Evolutionary conservation across 2,113 vertebrate genomes (phyloP), one percentile per base, ranked within the genome.

Genomic region (Syrmaticus mikado): DNA sequence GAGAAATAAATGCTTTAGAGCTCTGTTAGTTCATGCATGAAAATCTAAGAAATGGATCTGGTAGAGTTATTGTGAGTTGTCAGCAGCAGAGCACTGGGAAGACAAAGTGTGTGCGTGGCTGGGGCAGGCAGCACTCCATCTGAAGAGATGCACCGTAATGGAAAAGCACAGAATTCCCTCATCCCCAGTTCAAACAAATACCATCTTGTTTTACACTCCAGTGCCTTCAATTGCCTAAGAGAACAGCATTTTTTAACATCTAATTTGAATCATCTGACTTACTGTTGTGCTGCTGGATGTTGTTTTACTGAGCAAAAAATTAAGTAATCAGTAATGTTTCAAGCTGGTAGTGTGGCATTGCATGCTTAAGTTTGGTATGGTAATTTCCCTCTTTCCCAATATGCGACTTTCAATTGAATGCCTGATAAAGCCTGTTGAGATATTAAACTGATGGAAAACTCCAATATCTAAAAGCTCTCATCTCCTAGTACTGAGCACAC

Each of bases 191-290:
- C 79, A 34, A 15, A 62, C 28, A 76, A 58, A 87, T 12, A 3
- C 15, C 0, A 11, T 61, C 79, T 70, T 45, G 40, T 89, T 93
- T 93, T 64, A 85, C 82, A 34, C 85, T 87, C 76, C 65, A 57
- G 22, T 64, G 86, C 86, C 75, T 84, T 70, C 70, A 55, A 28
- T 65, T 57, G 77, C 78, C 46, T 28, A 50, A 38, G 68, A 87
- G 70, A 89, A 60, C 65, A 57, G 74, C 58, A 60, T 86, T 89
- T 92, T 82, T 86, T 68, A 94, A 77, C 78, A 48, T 85, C 64
- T 76, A 36, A 45, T 89, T 91, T 87, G 82, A 57, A 74, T 94
- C 72, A 50, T 65, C 80, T 74, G 84, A 65, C 65, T 80, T 85
- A 68, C 76, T 25, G 76, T 81, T 70, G 84, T 40, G 80, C 75